Conservation (phyloP, 2,797 vertebrate genomes). For the Bryconaethiops microstoma region DNA sequence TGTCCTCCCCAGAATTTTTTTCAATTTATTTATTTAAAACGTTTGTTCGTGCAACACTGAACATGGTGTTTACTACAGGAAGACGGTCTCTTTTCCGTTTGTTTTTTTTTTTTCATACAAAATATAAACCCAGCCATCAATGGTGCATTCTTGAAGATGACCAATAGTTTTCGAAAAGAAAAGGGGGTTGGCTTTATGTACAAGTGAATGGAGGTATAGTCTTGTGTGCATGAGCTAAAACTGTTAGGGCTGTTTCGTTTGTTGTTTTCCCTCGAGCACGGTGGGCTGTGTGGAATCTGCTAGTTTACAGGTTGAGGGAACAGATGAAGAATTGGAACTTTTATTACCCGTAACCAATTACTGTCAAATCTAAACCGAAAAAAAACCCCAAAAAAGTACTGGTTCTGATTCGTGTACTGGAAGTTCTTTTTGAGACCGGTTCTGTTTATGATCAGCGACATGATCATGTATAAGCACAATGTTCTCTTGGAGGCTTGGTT, state of each 20-base stretch:
- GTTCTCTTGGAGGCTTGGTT: not conserved
- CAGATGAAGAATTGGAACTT: not conserved
- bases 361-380: not conserved
- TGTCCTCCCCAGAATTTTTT: constrained; percentile 36
- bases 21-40: constrained; percentile 41
- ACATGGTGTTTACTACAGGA: constrained; percentile 70
- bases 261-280: not conserved
- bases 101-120: constrained; percentile 65
- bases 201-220: constrained; percentile 69
- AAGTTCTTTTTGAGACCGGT: no score
- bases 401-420: not conserved
- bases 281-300: not conserved
- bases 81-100: constrained; percentile 53
- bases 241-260: not conserved
- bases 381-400: not conserved
- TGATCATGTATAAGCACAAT: not conserved
- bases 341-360: not conserved
- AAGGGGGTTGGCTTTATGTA: constrained; percentile 81
- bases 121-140: constrained; percentile 74
- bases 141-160: constrained; percentile 68
- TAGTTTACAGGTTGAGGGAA: not conserved
- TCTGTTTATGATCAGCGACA: not conserved
- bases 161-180: constrained; percentile 76
- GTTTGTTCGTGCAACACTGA: constrained; percentile 73
- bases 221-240: not conserved